These are phyloP conservation scores for Zosterops pallidus DNA, from an alignment of 2,113 vertebrate species.

Conservation along the genomic window DNA sequence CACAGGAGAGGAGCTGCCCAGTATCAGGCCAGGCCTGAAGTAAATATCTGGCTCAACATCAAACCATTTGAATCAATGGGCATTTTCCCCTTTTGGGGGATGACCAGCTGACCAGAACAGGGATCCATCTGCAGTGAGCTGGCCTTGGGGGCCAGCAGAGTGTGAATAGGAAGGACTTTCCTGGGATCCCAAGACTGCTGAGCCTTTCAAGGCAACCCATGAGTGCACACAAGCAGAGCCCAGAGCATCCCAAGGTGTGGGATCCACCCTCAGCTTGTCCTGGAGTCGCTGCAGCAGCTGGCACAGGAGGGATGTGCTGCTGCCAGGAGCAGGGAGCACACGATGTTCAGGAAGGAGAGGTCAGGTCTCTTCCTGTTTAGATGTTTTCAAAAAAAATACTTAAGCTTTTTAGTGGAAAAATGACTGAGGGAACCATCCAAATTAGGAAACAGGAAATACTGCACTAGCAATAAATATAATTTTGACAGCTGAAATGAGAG, in stretches of 20 bases:
- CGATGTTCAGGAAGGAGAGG: conserved; percentile 38
- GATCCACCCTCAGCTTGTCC: background rate
- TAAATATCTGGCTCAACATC: background rate
- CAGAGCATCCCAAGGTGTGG: background rate
- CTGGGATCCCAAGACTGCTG: background rate
- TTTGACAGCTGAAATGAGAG: background rate
- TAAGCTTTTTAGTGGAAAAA: conserved; percentile 48
- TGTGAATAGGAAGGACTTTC: background rate
- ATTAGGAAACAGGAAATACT: conserved; percentile 22
- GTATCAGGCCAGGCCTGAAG: no score
- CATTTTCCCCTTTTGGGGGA: background rate
- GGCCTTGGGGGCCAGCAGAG: background rate
- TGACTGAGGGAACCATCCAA: background rate
- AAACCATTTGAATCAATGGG: fast-evolving
- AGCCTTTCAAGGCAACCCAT: background rate
- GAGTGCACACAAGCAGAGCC: background rate
- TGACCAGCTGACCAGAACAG: fast-evolving
- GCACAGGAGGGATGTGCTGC: background rate
- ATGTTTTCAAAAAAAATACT: conserved; percentile 8
- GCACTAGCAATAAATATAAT: background rate
- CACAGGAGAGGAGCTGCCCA: background rate
- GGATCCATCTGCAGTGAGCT: background rate
- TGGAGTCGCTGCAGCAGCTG: background rate
- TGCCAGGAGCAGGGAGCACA: conserved; percentile 50
- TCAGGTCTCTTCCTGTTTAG: conserved; percentile 65